These are phyloP conservation scores for Numenius arquata DNA, from an alignment of 2,113 vertebrate genomes.

Conservation along the genomic window DNA sequence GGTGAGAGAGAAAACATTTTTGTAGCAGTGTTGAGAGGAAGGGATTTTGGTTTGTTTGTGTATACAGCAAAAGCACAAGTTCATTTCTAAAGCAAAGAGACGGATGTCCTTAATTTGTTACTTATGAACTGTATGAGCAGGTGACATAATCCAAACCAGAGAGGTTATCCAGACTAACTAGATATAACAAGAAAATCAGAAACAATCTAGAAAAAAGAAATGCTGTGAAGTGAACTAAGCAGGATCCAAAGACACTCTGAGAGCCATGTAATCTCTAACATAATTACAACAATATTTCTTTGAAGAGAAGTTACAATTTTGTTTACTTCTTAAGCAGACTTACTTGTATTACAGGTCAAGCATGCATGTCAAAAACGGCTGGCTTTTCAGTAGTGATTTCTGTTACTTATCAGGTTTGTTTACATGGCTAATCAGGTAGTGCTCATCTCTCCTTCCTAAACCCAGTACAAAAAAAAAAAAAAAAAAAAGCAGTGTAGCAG, in stretches of 20 bases:
- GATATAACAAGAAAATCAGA: neutral
- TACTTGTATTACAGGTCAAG: constrained; percentile 57
- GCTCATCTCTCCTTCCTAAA: neutral
- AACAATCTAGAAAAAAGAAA: neutral
- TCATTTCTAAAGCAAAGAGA: constrained; percentile 22
- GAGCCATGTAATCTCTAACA: constrained; percentile 14
- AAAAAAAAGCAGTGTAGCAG: constrained; percentile 31
- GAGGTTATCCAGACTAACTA: constrained; percentile 21
- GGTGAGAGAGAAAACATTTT: neutral
- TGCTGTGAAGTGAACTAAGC: neutral
- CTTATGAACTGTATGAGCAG: neutral
- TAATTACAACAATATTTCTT: constrained; percentile 66
- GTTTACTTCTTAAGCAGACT: constrained; percentile 62
- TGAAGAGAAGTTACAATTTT: constrained; percentile 57
- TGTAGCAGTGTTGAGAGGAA: neutral
- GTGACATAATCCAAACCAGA: constrained; percentile 24
- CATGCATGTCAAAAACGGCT: constrained; percentile 19
- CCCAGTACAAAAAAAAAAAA: neutral
- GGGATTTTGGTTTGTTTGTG: neutral
- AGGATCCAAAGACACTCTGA: neutral
- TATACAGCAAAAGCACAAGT: neutral
- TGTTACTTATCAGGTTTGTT: constrained; percentile 57
- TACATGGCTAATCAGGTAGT: constrained; percentile 59
- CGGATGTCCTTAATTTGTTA: constrained; percentile 6
- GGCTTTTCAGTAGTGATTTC: constrained; percentile 23